phyloP scores from a whole-genome alignment of 2,797 vertebrate genomes.

The Garrulus glandarius region DNA sequence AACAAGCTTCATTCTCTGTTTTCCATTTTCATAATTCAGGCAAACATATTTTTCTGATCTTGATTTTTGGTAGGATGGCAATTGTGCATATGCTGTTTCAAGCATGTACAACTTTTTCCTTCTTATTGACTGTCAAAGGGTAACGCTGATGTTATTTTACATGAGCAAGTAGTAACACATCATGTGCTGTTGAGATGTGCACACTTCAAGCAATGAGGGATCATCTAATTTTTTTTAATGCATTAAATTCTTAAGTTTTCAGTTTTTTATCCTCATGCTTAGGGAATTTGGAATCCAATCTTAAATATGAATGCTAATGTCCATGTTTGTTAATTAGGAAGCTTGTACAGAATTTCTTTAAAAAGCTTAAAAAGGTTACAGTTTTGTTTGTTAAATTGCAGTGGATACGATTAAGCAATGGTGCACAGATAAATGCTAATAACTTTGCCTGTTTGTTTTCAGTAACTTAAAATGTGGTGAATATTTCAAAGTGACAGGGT shows the following conservation, averaged over 20 bases:
- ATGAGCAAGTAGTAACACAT: not conserved
- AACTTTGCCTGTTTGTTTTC: not conserved
- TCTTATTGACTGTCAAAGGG: not conserved
- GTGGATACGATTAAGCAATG: not conserved
- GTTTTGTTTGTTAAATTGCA: not conserved
- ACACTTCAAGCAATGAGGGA: not conserved
- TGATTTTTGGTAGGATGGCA: not conserved
- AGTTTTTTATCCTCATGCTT: not conserved
- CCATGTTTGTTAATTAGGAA: not conserved
- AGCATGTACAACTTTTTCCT: not conserved
- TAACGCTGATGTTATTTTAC: not conserved
- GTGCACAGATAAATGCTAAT: not conserved
- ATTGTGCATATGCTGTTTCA: not conserved
- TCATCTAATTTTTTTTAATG: not conserved
- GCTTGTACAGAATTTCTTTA: not conserved
- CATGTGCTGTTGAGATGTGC: not conserved
- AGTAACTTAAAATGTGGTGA: not conserved
- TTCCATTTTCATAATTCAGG: not conserved
- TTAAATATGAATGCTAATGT: not conserved
- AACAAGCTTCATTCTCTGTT: not conserved
- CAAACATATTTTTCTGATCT: not conserved
- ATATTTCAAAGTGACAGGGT: not conserved
- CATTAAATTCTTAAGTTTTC: not conserved
- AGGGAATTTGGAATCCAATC: not conserved
- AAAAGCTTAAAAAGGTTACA: not conserved